These are phyloP conservation scores for Chydorus sphaericus DNA, from an alignment of 2,888 invertebrate species.

Conservation along the genomic window DNA sequence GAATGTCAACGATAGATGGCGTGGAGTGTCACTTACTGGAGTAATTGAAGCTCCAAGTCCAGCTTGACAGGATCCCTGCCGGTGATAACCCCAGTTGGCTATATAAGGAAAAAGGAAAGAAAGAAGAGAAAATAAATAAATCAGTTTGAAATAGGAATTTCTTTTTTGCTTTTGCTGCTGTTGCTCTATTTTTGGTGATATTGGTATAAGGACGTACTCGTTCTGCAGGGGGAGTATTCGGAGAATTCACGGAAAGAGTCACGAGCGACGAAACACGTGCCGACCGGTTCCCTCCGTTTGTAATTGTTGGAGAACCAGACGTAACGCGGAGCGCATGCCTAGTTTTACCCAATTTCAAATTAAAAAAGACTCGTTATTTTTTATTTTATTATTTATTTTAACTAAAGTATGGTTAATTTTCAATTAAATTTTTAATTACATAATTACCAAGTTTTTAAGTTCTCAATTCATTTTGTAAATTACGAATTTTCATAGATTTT, in stretches of 20 bases:
- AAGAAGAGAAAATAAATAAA: conserved; percentile 28
- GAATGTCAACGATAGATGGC: too few relatives aligned
- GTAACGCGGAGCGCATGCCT: conserved; percentile 95
- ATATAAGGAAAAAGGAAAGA: conserved; percentile 16
- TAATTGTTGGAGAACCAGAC: conserved; percentile 62
- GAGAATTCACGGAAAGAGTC: conserved; percentile 54
- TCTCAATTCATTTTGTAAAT: not conserved
- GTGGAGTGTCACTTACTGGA: conserved; percentile 68
- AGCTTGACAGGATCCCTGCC: conserved; percentile 92
- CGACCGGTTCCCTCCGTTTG: conserved; percentile 80
- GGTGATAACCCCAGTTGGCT: conserved; percentile 48
- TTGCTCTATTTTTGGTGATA: not conserved
- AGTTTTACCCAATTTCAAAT: too few relatives aligned
- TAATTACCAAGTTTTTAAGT: not conserved
- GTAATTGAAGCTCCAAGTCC: conserved; percentile 84
- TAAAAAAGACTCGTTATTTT: too few relatives aligned
- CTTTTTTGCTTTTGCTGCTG: not conserved
- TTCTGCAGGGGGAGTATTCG: conserved; percentile 86
- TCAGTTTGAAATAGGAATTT: not conserved
- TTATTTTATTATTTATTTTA: too few relatives aligned
- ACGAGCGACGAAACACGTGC: conserved; percentile 77
- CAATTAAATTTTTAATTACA: too few relatives aligned
- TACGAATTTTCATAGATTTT: too few relatives aligned
- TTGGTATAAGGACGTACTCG: conserved; percentile 47
- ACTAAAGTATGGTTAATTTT: not conserved